phyloP scores from a whole-genome alignment of 2,797 vertebrate genomes.

The Peromyscus attwateri region DNA sequence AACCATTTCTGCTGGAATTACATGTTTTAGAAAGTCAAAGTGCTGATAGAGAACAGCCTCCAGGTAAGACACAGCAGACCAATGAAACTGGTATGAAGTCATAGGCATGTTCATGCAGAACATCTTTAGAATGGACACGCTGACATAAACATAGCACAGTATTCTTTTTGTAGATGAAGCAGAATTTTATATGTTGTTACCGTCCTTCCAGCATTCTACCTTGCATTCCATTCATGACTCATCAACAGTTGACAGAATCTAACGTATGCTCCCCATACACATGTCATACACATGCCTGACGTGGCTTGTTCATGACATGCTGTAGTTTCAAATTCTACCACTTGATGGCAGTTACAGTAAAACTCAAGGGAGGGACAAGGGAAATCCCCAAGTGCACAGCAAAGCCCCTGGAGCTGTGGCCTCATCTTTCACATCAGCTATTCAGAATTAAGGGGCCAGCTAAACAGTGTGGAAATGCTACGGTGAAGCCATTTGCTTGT shows the following conservation, averaged over 20 bases:
- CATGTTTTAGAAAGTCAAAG: background rate
- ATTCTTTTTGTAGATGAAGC: background rate
- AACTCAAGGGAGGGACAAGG: constrained; percentile 33
- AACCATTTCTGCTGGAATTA: constrained; percentile 38
- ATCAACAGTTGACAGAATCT: background rate
- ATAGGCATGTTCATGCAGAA: background rate
- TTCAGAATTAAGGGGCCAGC: background rate
- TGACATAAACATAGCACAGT: background rate
- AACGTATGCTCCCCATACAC: background rate
- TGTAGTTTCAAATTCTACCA: constrained; percentile 76
- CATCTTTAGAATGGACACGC: background rate
- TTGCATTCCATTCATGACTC: background rate
- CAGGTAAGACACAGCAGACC: background rate
- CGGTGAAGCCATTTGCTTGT: accelerated
- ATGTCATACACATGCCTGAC: background rate
- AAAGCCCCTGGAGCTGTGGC: background rate
- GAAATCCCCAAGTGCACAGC: background rate
- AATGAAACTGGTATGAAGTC: constrained; percentile 7
- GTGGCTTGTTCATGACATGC: background rate
- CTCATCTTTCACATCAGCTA: background rate
- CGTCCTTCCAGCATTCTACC: background rate
- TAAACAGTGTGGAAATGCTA: background rate
- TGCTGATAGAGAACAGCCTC: background rate
- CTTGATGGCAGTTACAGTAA: constrained; percentile 73
- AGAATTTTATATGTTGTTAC: background rate